Evolutionary conservation across 2,113 vertebrate genomes (phyloP), one percentile per base, ranked within the genome.

Genomic region (Hyaena hyaena): DNA sequence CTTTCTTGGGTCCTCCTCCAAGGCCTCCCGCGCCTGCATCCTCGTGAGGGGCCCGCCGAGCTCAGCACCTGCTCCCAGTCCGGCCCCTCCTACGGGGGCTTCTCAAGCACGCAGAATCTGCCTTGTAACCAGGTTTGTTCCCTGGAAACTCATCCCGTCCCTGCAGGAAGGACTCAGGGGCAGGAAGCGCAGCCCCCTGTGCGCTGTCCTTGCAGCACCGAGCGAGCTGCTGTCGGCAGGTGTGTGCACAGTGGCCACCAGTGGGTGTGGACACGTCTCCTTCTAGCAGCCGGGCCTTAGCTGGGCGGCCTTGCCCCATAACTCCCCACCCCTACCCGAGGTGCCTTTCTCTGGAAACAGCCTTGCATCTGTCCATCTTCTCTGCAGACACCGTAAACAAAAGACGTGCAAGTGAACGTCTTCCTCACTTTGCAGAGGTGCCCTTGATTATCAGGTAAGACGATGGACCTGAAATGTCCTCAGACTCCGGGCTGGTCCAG

Each of bases 181-280:
- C 28, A 85, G 26, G 39, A 28, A 74, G 31, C 16, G 2, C 2
- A 5, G 28, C 35, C 28, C 24, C 16, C 11, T 9, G 28, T 48
- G 76, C 2, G 23, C 33, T 7, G 2, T 73, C 8, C 33, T 39
- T 33, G 1, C 12, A 14, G 23, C 3, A 16, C 53, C 39, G 12
- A 0, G 4, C 1, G 33, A 68, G 7, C 53, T 1, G 0, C 16
- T 3, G 1, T 1, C 2, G 2, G 43, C 68, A 10, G 26, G 33
- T 2, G 19, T 24, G 11, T 8, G 5, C 28, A n/a, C 21, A 26
- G 14, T 5, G 31, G 43, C 3, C n/a, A 7, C 12, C 2, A 48
- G 7, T 17, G 50, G 17, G 39, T 4, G 12, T 1, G 0, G 5
- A 9, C 24, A 5, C 0, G 21, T 66, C 21, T 55, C 58, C 87